A percentile compares a stretch with the other conserved stretches of the same genome.
Conservation (phyloP, 2,113 vertebrate genomes). For the Coracopsis vasa region DNA sequence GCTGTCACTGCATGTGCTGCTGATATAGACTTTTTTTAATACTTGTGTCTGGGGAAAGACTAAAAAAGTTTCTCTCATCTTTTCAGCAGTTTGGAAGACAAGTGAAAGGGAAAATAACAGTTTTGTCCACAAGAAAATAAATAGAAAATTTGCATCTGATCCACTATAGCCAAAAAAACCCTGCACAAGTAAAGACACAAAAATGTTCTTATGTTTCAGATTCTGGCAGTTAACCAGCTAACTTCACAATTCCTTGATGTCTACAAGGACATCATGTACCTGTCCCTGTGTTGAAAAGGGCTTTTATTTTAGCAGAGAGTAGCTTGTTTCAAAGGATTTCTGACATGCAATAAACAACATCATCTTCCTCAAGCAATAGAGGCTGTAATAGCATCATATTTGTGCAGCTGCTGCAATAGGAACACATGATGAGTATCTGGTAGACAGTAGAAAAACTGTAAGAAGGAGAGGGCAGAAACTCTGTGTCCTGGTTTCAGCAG, state of each 20-base stretch:
- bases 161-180: neutral
- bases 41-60: neutral
- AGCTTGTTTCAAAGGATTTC: neutral
- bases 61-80: neutral
- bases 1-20: neutral
- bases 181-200: neutral
- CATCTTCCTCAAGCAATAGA: neutral
- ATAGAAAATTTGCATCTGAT: neutral
- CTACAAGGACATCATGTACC: neutral
- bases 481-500: no score
- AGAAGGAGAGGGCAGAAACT: neutral
- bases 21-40: neutral
- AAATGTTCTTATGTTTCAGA: neutral
- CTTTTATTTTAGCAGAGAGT: neutral
- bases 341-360: neutral
- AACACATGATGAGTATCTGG: neutral
- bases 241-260: neutral
- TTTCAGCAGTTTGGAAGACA: neutral
- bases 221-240: neutral
- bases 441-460: neutral
- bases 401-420: neutral
- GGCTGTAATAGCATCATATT: neutral
- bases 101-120: neutral
- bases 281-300: neutral
- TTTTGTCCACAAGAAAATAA: neutral